A percentile compares a stretch with the other conserved stretches of the same genome.
Conservation (phyloP, 2,797 vertebrate genomes). For the Hirundo rustica region DNA sequence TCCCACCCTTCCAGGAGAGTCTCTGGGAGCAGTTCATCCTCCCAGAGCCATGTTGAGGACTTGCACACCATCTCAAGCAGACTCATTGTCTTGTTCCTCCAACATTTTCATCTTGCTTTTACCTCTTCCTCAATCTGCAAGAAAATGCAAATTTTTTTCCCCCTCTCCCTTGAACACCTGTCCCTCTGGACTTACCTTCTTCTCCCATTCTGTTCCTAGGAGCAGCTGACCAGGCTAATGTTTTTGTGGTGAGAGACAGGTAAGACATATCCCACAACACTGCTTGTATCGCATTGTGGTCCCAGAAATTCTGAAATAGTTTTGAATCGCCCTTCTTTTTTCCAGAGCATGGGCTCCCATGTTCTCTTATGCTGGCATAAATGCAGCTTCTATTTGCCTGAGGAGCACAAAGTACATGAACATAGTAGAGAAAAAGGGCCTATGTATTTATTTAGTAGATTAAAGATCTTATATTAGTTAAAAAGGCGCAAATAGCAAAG, state of each 20-base stretch:
- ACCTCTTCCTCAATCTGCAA: background rate
- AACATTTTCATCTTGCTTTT: background rate
- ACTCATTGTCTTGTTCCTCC: background rate
- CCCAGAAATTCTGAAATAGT: background rate
- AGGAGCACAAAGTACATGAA: background rate
- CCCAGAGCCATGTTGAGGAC: background rate
- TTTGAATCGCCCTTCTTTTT: background rate
- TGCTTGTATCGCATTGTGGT: background rate
- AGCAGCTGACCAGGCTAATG: background rate
- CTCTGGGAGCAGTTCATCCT: background rate
- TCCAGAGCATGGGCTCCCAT: background rate
- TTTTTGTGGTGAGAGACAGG: background rate
- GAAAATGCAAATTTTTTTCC: background rate
- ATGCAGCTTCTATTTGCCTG: background rate
- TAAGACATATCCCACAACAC: background rate
- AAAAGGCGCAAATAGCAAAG: conserved; percentile 60
- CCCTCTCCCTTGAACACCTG: background rate
- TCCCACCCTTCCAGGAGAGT: background rate
- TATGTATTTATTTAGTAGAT: conserved; percentile 26
- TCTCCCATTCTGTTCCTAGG: background rate
- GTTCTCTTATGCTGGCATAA: background rate
- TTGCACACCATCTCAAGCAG: background rate
- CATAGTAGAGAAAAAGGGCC: background rate
- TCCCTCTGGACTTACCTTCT: background rate
- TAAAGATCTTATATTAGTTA: conserved; percentile 55